phyloP scores from a whole-genome alignment of 2,797 vertebrate genomes.

The Ceryle rudis region DNA sequence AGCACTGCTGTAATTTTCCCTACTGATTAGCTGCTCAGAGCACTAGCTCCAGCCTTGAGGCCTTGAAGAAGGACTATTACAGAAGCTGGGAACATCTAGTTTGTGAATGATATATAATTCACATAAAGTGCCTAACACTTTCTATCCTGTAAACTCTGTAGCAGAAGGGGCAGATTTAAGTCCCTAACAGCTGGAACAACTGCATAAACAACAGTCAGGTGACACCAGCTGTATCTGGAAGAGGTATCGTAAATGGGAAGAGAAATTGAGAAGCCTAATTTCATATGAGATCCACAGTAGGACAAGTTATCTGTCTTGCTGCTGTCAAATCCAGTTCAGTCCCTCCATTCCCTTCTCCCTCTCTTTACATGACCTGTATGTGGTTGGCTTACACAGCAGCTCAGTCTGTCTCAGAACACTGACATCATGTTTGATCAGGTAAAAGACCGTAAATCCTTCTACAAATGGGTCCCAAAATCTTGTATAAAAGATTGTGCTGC shows the following conservation, averaged over 20 bases:
- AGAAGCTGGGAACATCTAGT: background rate
- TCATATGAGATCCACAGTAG: background rate
- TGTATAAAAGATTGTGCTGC: background rate
- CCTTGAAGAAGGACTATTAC: background rate
- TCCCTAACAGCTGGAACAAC: conserved; percentile 28
- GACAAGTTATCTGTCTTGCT: background rate
- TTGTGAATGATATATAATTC: conserved; percentile 10
- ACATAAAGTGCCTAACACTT: background rate
- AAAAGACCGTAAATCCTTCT: background rate
- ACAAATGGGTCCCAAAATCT: background rate
- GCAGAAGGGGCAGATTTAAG: conserved; percentile 10
- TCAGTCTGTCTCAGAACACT: background rate
- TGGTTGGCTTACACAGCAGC: background rate
- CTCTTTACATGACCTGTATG: background rate
- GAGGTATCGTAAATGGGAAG: background rate
- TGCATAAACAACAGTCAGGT: conserved; percentile 12
- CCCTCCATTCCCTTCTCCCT: background rate
- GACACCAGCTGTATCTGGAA: conserved; percentile 29
- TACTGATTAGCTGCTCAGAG: background rate
- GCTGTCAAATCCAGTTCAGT: background rate
- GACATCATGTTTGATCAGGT: background rate
- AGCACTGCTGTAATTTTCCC: background rate
- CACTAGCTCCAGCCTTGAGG: background rate
- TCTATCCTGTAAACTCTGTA: background rate
- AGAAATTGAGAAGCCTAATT: background rate